A percentile compares a stretch with the other conserved stretches of the same genome.
Evolutionary conservation across 2,888 invertebrate species (phyloP).

Genomic region (Ptychoptera albimana): DNA sequence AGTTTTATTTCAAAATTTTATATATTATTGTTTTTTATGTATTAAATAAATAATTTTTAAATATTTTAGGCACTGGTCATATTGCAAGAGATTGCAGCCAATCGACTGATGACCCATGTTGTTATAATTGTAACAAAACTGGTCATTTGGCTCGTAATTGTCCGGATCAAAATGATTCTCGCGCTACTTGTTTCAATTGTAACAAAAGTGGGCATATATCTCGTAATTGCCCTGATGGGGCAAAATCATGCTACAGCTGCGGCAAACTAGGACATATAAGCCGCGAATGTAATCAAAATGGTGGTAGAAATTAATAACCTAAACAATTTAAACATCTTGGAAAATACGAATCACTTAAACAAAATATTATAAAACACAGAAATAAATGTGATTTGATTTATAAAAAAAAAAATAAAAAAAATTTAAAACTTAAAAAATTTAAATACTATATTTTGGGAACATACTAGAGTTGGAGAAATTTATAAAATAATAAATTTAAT

Average conservation of each 20-base stretch:
- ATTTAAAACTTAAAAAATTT: too few relatives aligned
- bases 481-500: too few relatives aligned
- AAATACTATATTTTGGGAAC: too few relatives aligned
- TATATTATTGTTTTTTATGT: constrained; percentile 28
- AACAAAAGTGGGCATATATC: constrained; percentile 88
- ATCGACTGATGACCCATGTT: constrained; percentile 61
- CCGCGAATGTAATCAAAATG: constrained; percentile 75
- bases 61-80: constrained; percentile 59
- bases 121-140: constrained; percentile 73
- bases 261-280: constrained; percentile 83
- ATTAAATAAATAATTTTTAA: constrained; percentile 43
- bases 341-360: too few relatives aligned
- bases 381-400: too few relatives aligned
- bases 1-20: constrained; percentile 1
- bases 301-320: constrained; percentile 29
- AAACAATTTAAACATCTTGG: too few relatives aligned
- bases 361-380: too few relatives aligned
- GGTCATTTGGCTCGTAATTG: constrained; percentile 88
- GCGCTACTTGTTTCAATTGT: constrained; percentile 81
- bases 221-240: constrained; percentile 65
- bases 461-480: too few relatives aligned
- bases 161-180: constrained; percentile 43
- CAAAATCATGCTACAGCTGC: constrained; percentile 84
- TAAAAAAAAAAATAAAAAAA: too few relatives aligned
- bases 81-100: constrained; percentile 87